phyloP scores from a whole-genome alignment of 2,888 invertebrate genomes.

The Oeneis ivallda region DNA sequence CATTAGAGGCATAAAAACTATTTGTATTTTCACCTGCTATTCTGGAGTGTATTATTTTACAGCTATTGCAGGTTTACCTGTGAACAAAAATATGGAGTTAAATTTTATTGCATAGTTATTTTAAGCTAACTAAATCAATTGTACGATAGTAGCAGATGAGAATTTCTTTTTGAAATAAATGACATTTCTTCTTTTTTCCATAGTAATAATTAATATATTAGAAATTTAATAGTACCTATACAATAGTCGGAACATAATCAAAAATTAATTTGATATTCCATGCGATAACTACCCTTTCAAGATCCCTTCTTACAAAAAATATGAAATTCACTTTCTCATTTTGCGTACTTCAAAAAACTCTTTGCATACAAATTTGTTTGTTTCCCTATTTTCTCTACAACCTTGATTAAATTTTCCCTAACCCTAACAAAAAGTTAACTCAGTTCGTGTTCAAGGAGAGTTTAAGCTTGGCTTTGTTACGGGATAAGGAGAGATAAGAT shows the following conservation, averaged over 20 bases:
- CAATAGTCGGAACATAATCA: not conserved
- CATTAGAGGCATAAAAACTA: not conserved
- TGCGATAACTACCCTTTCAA: not conserved
- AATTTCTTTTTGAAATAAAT: no score
- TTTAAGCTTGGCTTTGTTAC: slow-evolving; percentile 8
- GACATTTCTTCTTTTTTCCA: no score
- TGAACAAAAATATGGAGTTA: slow-evolving; percentile 16
- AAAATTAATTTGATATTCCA: not conserved
- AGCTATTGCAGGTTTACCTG: slow-evolving; percentile 26
- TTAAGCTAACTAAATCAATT: no score
- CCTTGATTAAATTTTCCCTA: slow-evolving; percentile 11
- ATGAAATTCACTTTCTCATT: not conserved
- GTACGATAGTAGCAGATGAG: no score
- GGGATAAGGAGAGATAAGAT: slow-evolving; percentile 16
- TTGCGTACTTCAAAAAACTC: not conserved
- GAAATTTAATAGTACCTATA: no score
- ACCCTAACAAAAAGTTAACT: slow-evolving; percentile 10
- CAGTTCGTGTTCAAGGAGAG: slow-evolving; percentile 11
- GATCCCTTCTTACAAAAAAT: not conserved
- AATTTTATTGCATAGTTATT: not conserved
- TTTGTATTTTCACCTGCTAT: not conserved
- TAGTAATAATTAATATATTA: no score
- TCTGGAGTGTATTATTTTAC: not conserved
- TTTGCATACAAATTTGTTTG: slow-evolving; percentile 9
- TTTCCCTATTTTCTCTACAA: not conserved